Percentiles rank a stretch among this genome's conserved stretches.
Evolutionary conservation across 2,113 vertebrate species (phyloP).

Genomic region (human): GRCh38 chr2:230477001-230477500

Average conservation of each 20-base stretch:
- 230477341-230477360: not conserved
- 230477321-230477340: not conserved
- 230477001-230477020: too few relatives aligned
- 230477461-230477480: not conserved
- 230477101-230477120: too few relatives aligned
- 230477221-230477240: not conserved
- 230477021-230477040: too few relatives aligned
- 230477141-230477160: rapidly evolving
- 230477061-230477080: too few relatives aligned
- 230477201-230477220: not conserved
- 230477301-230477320: not conserved
- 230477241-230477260: not conserved
- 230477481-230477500: not conserved
- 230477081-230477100: too few relatives aligned
- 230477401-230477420: not conserved
- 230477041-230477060: too few relatives aligned
- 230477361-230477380: not conserved
- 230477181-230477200: not conserved
- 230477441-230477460: not conserved
- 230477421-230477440: not conserved
- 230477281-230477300: not conserved
- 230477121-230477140: too few relatives aligned
- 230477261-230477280: not conserved
- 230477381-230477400: not conserved
- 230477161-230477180: not conserved